Conservation (phyloP, 53 echinoderm and acorn worm species). For the Holothuria scabra region DNA sequence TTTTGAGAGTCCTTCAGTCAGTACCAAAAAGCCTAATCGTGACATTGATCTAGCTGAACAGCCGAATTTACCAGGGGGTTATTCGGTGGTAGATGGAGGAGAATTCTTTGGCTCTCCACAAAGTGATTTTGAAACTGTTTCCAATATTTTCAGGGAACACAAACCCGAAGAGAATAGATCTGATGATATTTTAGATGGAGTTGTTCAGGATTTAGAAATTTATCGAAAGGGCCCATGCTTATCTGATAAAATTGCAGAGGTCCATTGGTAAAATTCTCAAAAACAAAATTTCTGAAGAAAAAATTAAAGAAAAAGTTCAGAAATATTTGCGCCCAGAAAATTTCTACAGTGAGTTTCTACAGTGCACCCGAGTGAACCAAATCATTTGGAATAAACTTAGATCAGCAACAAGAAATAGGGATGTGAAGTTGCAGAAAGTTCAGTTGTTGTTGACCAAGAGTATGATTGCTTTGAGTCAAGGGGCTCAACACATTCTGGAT, state of each 20-base stretch:
- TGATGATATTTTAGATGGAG: too few relatives aligned
- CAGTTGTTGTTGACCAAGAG: background rate
- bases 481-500: background rate
- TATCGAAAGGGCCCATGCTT: too few relatives aligned
- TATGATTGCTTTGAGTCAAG: too few relatives aligned
- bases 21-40: background rate
- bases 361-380: too few relatives aligned
- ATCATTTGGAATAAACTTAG: too few relatives aligned
- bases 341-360: too few relatives aligned
- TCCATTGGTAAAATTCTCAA: background rate
- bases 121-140: background rate
- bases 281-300: background rate
- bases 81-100: too few relatives aligned
- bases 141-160: constrained; percentile 10
- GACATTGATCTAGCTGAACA: too few relatives aligned
- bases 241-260: background rate
- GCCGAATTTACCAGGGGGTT: background rate
- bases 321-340: background rate
- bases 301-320: background rate
- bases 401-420: too few relatives aligned
- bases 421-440: too few relatives aligned
- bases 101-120: too few relatives aligned
- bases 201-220: too few relatives aligned
- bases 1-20: background rate
- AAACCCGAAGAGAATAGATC: constrained; percentile 10